Base-by-base conservation (phyloP, 1,140 invertebrate species). In the Zaprionus africanus region DNA sequence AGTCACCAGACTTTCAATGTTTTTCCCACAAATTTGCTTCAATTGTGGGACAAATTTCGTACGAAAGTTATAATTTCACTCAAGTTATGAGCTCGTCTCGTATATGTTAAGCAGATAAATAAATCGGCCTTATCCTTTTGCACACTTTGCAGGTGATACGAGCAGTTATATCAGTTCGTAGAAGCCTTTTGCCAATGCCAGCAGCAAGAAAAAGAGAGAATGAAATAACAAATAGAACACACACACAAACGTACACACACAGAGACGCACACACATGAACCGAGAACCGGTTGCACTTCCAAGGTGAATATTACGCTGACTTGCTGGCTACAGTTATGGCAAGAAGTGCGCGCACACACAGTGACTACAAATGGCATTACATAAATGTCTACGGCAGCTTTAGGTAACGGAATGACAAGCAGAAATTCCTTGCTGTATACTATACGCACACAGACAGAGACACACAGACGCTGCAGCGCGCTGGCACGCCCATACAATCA, bases 401-500 rank as follows among this genome's bases (percentile, higher is more conserved):
- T 49, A 72, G 59, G 58, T 76, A 83, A 81, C 78, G 24, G 15
- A 51, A 70, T 38, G 38, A 26, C 60, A 64, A 65, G 31, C 64
- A 46, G 43, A 34, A 36, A 36, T 17, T 41, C 53, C 34, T 17
- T 43, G 58, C 63, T 58, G 51, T 68, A 51, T 19, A 62, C 49
- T 17, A 36, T 2, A 53, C 5, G 38, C 31, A 51, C 59, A 12
- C 68, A 71, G 46, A 12, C 31, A 62, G 43, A 51, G n/a, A n/a
- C n/a, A n/a, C n/a, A n/a, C n/a, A n/a, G n/a, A n/a, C n/a, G n/a
- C n/a, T n/a, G n/a, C n/a, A n/a, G n/a, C n/a, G n/a, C 24, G 22
- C 13, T 12, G 74, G 78, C 59, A 84, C 82, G 82, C 82, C 82
- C 82, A 85, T 59, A 78, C 82, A 84, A 84, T 84, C 85, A 84